Conservation (phyloP, 2,797 vertebrate genomes). For the Heterohyrax brucei region DNA sequence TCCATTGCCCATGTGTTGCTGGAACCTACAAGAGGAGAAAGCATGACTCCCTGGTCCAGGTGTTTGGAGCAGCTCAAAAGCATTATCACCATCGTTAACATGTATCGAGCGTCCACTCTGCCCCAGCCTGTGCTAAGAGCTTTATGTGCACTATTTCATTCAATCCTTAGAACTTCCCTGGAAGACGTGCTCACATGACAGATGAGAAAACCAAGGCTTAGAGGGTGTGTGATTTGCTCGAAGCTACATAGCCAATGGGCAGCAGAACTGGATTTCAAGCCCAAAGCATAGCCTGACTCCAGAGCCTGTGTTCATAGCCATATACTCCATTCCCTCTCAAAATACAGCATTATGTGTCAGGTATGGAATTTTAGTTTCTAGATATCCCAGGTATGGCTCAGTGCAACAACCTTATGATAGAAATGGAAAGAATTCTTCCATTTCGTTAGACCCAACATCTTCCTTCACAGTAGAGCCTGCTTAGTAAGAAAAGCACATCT, state of each 20-base stretch:
- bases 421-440: not conserved
- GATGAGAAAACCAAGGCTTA: not conserved
- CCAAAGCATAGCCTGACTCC: not conserved
- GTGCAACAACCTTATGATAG: not conserved
- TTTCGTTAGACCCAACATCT: not conserved
- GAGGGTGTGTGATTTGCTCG: not conserved
- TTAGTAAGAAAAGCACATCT: conserved; percentile 8
- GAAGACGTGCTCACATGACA: not conserved
- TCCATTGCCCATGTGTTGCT: not conserved
- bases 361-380: not conserved
- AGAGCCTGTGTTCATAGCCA: not conserved
- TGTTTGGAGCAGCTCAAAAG: not conserved
- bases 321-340: not conserved
- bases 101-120: not conserved
- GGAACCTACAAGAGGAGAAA: not conserved
- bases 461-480: not conserved
- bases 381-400: not conserved
- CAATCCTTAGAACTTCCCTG: not conserved
- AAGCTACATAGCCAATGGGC: not conserved
- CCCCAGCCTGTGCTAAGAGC: no score
- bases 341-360: not conserved
- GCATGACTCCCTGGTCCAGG: not conserved
- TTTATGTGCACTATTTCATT: not conserved
- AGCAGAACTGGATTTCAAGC: not conserved
- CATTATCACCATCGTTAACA: not conserved